phyloP scores from a whole-genome alignment of 2,888 invertebrate species.

The Julus scandinavius region DNA sequence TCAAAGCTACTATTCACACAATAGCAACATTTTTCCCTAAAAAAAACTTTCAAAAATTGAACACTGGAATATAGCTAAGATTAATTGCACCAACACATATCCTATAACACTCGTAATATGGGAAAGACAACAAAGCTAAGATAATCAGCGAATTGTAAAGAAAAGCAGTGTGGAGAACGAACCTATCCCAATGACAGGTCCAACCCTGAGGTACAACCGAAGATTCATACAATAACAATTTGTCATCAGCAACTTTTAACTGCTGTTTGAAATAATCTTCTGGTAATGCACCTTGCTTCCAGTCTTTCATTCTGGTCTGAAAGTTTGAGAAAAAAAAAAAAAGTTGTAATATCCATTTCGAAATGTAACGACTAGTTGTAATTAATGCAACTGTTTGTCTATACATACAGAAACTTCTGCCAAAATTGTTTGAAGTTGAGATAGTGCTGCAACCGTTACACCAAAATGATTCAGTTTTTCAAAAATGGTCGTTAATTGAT shows the following conservation, averaged over 20 bases:
- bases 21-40: not conserved
- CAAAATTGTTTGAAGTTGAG: slow-evolving; percentile 52
- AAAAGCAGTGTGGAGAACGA: slow-evolving; percentile 64
- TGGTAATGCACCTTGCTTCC: slow-evolving; percentile 72
- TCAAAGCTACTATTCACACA: not conserved
- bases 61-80: not conserved
- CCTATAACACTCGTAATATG: not conserved
- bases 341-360: not conserved
- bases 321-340: slow-evolving; percentile 60
- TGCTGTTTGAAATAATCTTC: slow-evolving; percentile 72
- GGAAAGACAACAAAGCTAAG: not conserved
- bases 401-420: slow-evolving; percentile 39
- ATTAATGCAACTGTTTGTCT: not conserved
- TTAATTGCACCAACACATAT: not conserved
- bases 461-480: slow-evolving; percentile 51
- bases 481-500: slow-evolving; percentile 48
- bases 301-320: slow-evolving; percentile 74
- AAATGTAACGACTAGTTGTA: slow-evolving; percentile 50
- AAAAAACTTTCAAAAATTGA: not conserved
- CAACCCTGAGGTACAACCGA: slow-evolving; percentile 76
- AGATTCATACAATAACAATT: slow-evolving; percentile 74
- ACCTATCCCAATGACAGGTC: slow-evolving; percentile 81
- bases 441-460: not conserved
- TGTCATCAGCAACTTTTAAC: slow-evolving; percentile 72
- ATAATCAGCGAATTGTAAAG: slow-evolving; percentile 46